Conservation (phyloP, 2,797 vertebrate species). For the Allobates femoralis region DNA sequence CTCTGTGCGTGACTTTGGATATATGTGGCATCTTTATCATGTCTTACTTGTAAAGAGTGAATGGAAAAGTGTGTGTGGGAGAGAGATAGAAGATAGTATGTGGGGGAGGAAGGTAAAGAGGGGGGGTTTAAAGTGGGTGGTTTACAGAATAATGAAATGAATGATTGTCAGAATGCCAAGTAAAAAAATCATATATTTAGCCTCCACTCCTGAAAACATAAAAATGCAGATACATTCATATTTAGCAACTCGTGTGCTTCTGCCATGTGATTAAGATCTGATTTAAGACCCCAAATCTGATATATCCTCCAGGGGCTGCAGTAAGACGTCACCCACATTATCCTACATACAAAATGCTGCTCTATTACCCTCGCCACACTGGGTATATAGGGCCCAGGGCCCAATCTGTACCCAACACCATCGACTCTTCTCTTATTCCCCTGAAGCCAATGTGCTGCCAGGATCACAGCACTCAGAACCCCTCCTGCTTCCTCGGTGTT, state of each 20-base stretch:
- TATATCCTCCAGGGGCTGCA: conserved; percentile 40
- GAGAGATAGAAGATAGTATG: conserved; percentile 28
- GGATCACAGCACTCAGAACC: conserved; percentile 17
- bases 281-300: conserved; percentile 39
- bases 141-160: conserved; percentile 25
- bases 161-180: conserved; percentile 41
- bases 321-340: conserved; percentile 58
- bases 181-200: background rate
- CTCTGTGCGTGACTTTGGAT: background rate
- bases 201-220: conserved; percentile 12
- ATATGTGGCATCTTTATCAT: conserved; percentile 26
- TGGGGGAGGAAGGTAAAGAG: conserved; percentile 31
- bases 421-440: conserved; percentile 29
- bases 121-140: conserved; percentile 10
- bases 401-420: conserved; percentile 55
- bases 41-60: conserved; percentile 27
- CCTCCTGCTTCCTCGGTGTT: conserved; percentile 7
- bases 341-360: conserved; percentile 53
- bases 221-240: conserved; percentile 14
- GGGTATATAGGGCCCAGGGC: conserved; percentile 49
- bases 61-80: conserved; percentile 22
- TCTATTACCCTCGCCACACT: conserved; percentile 54
- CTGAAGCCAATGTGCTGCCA: conserved; percentile 35
- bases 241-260: conserved; percentile 25
- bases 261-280: conserved; percentile 46